Evolutionary conservation across 2,797 vertebrate species (phyloP).

Genomic region (Lepilemur septentrionalis): DNA sequence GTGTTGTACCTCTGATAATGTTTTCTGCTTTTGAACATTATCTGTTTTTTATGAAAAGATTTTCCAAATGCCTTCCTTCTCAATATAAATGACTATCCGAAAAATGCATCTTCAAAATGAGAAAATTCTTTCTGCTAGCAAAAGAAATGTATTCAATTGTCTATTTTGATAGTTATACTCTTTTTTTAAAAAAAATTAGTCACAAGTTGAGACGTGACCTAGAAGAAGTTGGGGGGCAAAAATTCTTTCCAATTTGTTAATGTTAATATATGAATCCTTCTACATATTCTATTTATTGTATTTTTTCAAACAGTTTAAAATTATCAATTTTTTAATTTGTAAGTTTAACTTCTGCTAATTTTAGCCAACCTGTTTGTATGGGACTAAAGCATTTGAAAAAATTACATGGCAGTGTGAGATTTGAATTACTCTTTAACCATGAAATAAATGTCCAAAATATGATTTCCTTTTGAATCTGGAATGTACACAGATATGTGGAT

Average conservation of each 20-base stretch:
- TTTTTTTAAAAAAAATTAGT: not conserved
- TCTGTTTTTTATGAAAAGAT: not conserved
- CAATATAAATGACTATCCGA: slow-evolving; percentile 14
- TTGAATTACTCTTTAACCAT: not conserved
- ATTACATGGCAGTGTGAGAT: not conserved
- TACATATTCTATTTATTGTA: not conserved
- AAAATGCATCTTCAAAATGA: slow-evolving; percentile 16
- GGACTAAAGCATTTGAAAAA: not conserved
- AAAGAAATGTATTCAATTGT: slow-evolving; percentile 41
- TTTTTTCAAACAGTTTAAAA: slow-evolving; percentile 10
- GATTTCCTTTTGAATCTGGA: slow-evolving; percentile 9
- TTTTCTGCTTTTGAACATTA: not conserved
- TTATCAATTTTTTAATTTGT: not conserved
- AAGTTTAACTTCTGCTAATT: not conserved
- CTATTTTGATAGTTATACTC: not conserved
- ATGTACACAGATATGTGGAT: not conserved
- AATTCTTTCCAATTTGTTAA: slow-evolving; percentile 23
- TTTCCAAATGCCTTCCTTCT: not conserved
- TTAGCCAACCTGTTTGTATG: not conserved
- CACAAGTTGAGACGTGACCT: not conserved
- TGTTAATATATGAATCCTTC: not conserved
- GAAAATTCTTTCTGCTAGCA: slow-evolving; percentile 24
- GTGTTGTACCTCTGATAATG: not conserved
- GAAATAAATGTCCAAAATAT: not conserved
- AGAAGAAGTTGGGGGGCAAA: not conserved